phyloP scores from a whole-genome alignment of 2,888 invertebrate genomes.

The Monochamus alternatus region DNA sequence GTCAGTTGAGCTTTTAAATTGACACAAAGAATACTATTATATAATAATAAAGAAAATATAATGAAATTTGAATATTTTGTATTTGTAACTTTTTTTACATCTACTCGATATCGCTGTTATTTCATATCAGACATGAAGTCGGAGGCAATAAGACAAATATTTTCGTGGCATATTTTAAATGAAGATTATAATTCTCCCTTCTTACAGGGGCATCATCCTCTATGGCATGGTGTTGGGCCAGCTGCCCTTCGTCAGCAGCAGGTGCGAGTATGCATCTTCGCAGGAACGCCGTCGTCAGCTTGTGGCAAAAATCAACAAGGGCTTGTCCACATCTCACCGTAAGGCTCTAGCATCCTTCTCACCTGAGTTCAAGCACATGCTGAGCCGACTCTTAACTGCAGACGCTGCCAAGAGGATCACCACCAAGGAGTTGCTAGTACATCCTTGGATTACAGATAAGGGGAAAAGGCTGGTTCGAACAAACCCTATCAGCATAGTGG shows the following conservation, averaged over 20 bases:
- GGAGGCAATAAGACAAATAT: too few species aligned
- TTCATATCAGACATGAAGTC: too few species aligned
- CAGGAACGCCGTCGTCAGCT: slow-evolving; percentile 76
- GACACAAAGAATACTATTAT: too few species aligned
- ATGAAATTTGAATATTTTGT: too few species aligned
- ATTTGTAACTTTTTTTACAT: too few species aligned
- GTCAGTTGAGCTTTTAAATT: too few species aligned
- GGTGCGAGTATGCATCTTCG: slow-evolving; percentile 68
- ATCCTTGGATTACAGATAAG: slow-evolving; percentile 75
- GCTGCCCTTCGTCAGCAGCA: slow-evolving; percentile 77
- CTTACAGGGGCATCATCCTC: slow-evolving; percentile 76
- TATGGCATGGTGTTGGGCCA: slow-evolving; percentile 84
- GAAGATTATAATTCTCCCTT: not conserved
- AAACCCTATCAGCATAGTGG: slow-evolving; percentile 70
- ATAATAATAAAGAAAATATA: too few species aligned
- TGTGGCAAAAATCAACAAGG: slow-evolving; percentile 79
- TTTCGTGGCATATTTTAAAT: too few species aligned
- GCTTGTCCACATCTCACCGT: slow-evolving; percentile 76
- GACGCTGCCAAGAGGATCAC: slow-evolving; percentile 74
- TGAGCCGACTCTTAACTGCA: slow-evolving; percentile 74
- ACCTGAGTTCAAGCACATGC: slow-evolving; percentile 70
- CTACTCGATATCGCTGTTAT: too few species aligned
- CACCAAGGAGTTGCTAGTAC: slow-evolving; percentile 74
- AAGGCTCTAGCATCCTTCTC: slow-evolving; percentile 72
- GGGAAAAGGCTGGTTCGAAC: slow-evolving; percentile 73